Percentiles rank a stretch among this genome's conserved stretches.
Evolutionary conservation across 2,888 invertebrate genomes (phyloP).

Genomic region (Pseudolycoriella hygida): DNA sequence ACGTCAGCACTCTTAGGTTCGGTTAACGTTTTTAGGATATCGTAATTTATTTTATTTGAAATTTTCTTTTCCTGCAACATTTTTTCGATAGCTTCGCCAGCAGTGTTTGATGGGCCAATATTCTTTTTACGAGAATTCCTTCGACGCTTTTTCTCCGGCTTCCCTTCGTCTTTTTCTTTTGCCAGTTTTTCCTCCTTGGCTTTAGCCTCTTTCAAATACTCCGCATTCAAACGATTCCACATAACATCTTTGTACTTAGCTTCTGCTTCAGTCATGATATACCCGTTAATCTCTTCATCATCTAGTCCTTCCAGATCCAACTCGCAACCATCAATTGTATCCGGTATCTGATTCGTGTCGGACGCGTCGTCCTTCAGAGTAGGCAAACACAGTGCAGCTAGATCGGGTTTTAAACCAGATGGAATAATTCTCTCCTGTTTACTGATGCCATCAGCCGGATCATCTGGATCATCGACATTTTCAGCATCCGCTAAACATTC

Average conservation of each 20-base stretch:
- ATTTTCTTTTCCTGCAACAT: constrained; percentile 92
- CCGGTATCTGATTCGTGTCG: constrained; percentile 10
- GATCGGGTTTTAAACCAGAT: constrained; percentile 41
- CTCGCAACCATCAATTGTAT: constrained; percentile 27
- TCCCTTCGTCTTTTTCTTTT: constrained; percentile 72
- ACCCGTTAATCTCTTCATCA: constrained; percentile 76
- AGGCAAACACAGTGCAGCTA: constrained; percentile 61
- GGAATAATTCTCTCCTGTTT: too few species aligned
- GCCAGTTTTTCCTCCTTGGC: constrained; percentile 67
- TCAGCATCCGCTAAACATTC: constrained; percentile 22
- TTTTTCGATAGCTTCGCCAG: constrained; percentile 87
- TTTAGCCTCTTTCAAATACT: constrained; percentile 69
- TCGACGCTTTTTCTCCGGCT: constrained; percentile 62
- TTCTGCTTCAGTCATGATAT: constrained; percentile 70
- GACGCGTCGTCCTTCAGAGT: constrained; percentile 12
- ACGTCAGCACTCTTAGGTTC: constrained; percentile 9
- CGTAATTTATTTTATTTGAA: constrained; percentile 95
- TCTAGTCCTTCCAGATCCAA: constrained; percentile 60
- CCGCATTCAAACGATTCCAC: constrained; percentile 80
- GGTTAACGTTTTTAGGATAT: constrained; percentile 68
- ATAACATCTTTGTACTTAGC: constrained; percentile 59
- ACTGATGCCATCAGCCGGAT: constrained; percentile 13
- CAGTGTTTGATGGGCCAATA: constrained; percentile 45
- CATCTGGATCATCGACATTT: constrained; percentile 13
- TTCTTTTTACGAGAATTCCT: constrained; percentile 42